A percentile compares a stretch with the other conserved stretches of the same genome.
Evolutionary conservation across 2,113 vertebrate genomes (phyloP).

Genomic region (Labrus mixtus): DNA sequence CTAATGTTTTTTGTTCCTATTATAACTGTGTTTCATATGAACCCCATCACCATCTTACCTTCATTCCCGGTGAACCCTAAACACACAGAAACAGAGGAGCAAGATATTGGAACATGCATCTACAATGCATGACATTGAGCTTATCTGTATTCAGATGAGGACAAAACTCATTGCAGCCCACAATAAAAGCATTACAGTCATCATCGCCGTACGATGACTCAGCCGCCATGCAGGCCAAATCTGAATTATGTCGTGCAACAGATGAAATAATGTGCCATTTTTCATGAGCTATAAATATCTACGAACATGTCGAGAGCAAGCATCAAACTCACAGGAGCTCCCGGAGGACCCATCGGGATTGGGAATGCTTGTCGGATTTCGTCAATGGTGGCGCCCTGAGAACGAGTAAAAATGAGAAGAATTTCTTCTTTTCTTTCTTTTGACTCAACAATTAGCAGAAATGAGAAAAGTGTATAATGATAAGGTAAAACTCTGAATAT

Average conservation of each 20-base stretch:
- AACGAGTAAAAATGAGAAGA: neutral
- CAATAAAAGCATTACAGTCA: constrained; percentile 21
- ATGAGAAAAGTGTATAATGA: neutral
- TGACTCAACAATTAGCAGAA: neutral
- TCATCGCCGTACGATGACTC: constrained; percentile 31
- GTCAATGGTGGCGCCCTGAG: constrained; percentile 77
- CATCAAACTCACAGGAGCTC: constrained; percentile 75
- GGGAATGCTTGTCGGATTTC: constrained; percentile 80
- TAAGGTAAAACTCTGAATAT: neutral
- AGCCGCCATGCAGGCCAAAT: neutral
- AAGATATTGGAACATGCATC: constrained; percentile 57
- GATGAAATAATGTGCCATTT: constrained; percentile 23
- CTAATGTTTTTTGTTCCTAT: neutral
- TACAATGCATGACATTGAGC: constrained; percentile 53
- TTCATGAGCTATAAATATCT: constrained; percentile 21
- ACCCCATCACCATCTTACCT: constrained; percentile 69
- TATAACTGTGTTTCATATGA: neutral
- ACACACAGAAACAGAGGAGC: constrained; percentile 63
- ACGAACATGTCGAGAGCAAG: neutral
- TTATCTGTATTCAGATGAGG: constrained; percentile 2
- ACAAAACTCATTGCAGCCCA: constrained; percentile 14
- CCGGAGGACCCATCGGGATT: constrained; percentile 82
- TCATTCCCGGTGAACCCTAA: constrained; percentile 80
- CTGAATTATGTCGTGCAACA: constrained; percentile 33
- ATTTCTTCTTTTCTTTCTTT: constrained; percentile 13